Conservation (phyloP, 2,888 invertebrate genomes). For the Dinocampus coccinellae region DNA sequence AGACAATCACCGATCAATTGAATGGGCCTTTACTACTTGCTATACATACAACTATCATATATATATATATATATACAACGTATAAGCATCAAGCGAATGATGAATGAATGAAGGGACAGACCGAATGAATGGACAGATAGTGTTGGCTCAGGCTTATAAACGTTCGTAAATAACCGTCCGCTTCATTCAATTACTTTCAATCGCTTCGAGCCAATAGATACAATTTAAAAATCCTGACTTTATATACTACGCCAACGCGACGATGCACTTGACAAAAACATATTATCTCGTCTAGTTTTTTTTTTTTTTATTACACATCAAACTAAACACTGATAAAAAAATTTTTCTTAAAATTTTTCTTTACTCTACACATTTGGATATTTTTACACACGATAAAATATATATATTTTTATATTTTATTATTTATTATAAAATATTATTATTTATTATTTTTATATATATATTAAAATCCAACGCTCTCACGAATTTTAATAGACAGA, state of each 20-base stretch:
- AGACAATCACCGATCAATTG: conserved; percentile 71
- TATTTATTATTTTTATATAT: too few species aligned
- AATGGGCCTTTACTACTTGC: conserved; percentile 70
- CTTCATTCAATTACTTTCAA: conserved; percentile 71
- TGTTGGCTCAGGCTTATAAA: conserved; percentile 66
- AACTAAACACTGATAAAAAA: too few species aligned
- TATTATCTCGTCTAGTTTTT: not conserved
- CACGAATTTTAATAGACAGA: conserved; percentile 60
- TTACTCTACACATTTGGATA: not conserved
- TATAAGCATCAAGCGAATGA: conserved; percentile 60
- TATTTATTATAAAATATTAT: too few species aligned
- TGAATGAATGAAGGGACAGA: conserved; percentile 70
- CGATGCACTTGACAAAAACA: conserved; percentile 6
- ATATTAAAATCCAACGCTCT: too few species aligned
- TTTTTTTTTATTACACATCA: not conserved
- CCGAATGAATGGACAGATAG: conserved; percentile 70
- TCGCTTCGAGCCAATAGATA: conserved; percentile 70
- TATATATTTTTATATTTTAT: too few species aligned
- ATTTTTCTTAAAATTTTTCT: not conserved
- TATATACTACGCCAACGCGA: conserved; percentile 13
- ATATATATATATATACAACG: not conserved
- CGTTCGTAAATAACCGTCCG: conserved; percentile 70
- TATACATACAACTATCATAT: conserved; percentile 63
- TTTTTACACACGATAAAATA: too few species aligned
- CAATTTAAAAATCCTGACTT: conserved; percentile 65